Evolutionary conservation across 2,888 invertebrate species (phyloP).

Genomic region (Hetaerina titia): DNA sequence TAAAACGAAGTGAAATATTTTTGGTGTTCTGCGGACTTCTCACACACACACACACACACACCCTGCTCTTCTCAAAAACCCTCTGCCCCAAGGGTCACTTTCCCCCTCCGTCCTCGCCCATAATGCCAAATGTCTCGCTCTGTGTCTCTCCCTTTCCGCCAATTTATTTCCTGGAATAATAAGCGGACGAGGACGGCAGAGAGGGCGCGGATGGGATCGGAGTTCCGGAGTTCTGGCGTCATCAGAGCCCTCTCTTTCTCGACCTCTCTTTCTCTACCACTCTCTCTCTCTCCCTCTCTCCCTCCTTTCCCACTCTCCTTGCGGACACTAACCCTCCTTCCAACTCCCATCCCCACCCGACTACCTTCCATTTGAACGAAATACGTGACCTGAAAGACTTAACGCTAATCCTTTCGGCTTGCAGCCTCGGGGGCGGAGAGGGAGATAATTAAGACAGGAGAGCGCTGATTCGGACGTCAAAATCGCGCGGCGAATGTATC

Average conservation of each 20-base stretch:
- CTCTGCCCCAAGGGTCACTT: background rate
- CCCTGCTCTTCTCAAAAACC: background rate
- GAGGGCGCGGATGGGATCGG: background rate
- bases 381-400: slow-evolving; percentile 20
- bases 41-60: too few relatives aligned
- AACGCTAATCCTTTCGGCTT: background rate
- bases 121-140: background rate
- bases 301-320: background rate
- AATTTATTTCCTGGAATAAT: background rate
- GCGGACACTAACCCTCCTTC: background rate
- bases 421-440: background rate
- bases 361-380: background rate
- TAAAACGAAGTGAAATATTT: background rate
- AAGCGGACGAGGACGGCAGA: background rate
- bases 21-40: too few relatives aligned
- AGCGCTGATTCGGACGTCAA: background rate
- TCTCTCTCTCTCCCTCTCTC: background rate
- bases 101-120: background rate
- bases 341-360: background rate
- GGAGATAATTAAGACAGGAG: background rate
- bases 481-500: background rate
- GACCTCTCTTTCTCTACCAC: background rate
- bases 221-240: background rate
- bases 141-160: background rate
- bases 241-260: background rate